Evolutionary conservation across 1,140 invertebrate genomes (phyloP), one percentile per base, ranked within the genome.

Genomic region (Bombus affinis): DNA sequence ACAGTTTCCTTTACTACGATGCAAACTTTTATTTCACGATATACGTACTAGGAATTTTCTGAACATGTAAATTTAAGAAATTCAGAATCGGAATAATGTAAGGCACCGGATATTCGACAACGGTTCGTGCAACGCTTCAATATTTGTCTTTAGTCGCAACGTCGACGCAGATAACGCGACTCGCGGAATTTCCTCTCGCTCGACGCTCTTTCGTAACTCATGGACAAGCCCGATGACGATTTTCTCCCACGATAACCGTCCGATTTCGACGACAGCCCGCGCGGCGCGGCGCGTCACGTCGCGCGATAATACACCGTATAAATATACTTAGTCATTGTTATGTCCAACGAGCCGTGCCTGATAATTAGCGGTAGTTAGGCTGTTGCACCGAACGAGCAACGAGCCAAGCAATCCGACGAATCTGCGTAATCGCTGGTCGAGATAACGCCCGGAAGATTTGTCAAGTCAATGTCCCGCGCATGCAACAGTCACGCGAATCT

Each of bases 311-410:
- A 12, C 25, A 47, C 76, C 39, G n/a, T 59, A 62, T 73, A 65
- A 85, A 80, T 71, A 62, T 53, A 72, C 75, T 37, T 28, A n/a
- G 83, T 72, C 76, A 80, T 62, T 71, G 83, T 72, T 62, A 25
- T 3, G 32, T 39, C 53, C 39, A 85, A 80, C 76, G 66, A 65
- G 76, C 57, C 68, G 37, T 65, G 76, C 28, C 68, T 22, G 77
- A 85, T 80, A 80, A 80, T 85, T 85, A 80, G 32, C 66, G 39
- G 37, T 8, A 47, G 75, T 72, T 65, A 73, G 57, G 28, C 83
- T 62, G 68, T 47, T 65, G 77, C 70, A 72, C 28, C 15, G 32
- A 35, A 47, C 66, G 66, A 37, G 35, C 35, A 78, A 44, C 66
- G 53, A 71, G 70, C 37, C 59, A 68, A 57, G 73, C 10, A 42